Conservation (phyloP, 2,797 vertebrate genomes). For the Pempheris klunzingeri region DNA sequence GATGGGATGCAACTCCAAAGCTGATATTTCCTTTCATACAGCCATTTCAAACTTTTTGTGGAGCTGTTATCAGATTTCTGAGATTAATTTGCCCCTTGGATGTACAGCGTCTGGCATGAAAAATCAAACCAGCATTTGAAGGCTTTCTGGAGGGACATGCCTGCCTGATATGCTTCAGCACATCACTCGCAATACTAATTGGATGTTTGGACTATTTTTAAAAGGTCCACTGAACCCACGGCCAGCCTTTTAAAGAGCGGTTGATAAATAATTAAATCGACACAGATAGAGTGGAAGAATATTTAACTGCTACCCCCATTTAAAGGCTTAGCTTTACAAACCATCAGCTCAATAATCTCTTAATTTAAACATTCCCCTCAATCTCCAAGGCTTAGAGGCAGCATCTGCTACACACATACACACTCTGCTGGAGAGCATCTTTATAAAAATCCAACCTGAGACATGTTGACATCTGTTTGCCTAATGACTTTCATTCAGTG, state of each 20-base stretch:
- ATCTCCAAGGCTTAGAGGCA: constrained; percentile 69
- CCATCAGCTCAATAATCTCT: constrained; percentile 75
- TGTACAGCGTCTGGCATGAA: constrained; percentile 54
- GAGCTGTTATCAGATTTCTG: constrained; percentile 62
- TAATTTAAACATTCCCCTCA: constrained; percentile 76
- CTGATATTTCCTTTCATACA: constrained; percentile 43
- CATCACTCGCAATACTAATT: constrained; percentile 66
- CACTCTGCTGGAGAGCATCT: constrained; percentile 37
- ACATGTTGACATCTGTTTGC: constrained; percentile 77
- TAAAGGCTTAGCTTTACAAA: constrained; percentile 73
- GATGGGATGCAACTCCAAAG: constrained; percentile 33
- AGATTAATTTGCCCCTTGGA: constrained; percentile 66
- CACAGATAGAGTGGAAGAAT: constrained; percentile 72
- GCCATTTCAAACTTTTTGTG: constrained; percentile 55
- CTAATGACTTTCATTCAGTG: constrained; percentile 71
- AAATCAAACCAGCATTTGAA: constrained; percentile 68
- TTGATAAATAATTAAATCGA: constrained; percentile 78
- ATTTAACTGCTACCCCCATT: constrained; percentile 75
- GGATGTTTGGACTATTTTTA: constrained; percentile 75
- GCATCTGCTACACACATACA: constrained; percentile 71
- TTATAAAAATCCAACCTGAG: constrained; percentile 71
- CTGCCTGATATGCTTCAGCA: constrained; percentile 56
- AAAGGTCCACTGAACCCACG: constrained; percentile 59
- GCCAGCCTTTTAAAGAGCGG: constrained; percentile 59
- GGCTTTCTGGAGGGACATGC: constrained; percentile 60